phyloP scores from a whole-genome alignment of 2,113 vertebrate genomes.

The Ovis canadensis region DNA sequence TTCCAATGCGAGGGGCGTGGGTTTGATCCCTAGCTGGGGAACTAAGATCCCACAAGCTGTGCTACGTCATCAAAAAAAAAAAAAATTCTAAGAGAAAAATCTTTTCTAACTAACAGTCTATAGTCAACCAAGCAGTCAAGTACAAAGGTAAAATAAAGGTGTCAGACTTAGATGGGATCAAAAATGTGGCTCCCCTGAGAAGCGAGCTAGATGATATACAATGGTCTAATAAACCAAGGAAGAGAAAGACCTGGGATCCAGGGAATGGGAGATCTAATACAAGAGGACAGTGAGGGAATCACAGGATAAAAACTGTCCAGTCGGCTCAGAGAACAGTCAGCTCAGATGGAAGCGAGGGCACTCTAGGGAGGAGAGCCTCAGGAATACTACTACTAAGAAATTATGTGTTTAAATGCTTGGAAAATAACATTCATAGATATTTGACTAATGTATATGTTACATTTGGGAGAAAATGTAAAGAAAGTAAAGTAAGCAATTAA shows the following conservation, averaged over 20 bases:
- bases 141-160: neutral
- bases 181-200: neutral
- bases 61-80: neutral
- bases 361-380: neutral
- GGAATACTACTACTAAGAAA: neutral
- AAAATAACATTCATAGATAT: constrained; percentile 26
- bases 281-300: neutral
- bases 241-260: neutral
- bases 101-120: neutral
- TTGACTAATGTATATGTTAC: neutral
- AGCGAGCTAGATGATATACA: neutral
- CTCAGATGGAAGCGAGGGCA: neutral
- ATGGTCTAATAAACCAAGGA: constrained; percentile 12
- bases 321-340: neutral
- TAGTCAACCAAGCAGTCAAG: neutral
- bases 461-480: neutral
- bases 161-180: neutral
- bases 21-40: neutral
- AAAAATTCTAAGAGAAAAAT: neutral
- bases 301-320: neutral
- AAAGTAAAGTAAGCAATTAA: neutral
- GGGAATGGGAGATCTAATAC: neutral
- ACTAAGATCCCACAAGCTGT: neutral
- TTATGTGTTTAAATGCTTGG: neutral
- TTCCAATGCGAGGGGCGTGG: neutral